Percentiles rank a stretch among this genome's conserved stretches.
phyloP scores from a whole-genome alignment of 2,797 vertebrate species.

The Phaenicophaeus curvirostris region DNA sequence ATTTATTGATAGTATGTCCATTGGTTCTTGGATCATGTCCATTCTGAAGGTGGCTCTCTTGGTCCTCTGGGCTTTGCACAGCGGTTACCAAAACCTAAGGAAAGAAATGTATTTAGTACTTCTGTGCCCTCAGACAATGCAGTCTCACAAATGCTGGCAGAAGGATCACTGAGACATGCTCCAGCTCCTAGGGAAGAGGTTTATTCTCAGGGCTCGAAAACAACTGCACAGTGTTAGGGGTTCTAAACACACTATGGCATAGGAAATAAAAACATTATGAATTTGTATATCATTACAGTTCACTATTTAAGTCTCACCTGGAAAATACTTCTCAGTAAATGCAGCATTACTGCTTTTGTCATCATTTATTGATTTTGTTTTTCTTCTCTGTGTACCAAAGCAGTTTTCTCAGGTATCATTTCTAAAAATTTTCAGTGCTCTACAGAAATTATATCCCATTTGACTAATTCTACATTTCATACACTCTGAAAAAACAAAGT shows the following conservation, averaged over 20 bases:
- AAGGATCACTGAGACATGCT: background rate
- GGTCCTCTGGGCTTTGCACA: conserved; percentile 91
- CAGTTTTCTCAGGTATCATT: background rate
- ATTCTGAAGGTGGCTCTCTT: conserved; percentile 87
- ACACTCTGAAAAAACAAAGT: background rate
- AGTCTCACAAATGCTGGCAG: background rate
- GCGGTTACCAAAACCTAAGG: conserved; percentile 89
- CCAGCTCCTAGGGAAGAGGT: background rate
- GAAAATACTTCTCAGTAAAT: background rate
- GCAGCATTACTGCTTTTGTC: background rate
- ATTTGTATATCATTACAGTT: background rate
- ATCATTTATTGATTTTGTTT: background rate
- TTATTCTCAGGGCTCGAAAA: background rate
- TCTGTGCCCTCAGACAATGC: background rate
- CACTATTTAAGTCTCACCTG: background rate
- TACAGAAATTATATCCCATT: background rate
- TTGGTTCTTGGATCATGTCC: conserved; percentile 86
- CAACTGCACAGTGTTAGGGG: background rate
- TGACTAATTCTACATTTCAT: background rate
- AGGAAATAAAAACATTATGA: background rate
- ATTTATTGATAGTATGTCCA: conserved; percentile 65
- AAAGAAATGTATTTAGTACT: background rate
- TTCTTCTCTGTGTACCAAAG: background rate
- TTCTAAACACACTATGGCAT: background rate
- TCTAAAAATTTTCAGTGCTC: background rate